Base-by-base conservation (phyloP, 2,888 invertebrate species). In the Himalopsyche anomala region DNA sequence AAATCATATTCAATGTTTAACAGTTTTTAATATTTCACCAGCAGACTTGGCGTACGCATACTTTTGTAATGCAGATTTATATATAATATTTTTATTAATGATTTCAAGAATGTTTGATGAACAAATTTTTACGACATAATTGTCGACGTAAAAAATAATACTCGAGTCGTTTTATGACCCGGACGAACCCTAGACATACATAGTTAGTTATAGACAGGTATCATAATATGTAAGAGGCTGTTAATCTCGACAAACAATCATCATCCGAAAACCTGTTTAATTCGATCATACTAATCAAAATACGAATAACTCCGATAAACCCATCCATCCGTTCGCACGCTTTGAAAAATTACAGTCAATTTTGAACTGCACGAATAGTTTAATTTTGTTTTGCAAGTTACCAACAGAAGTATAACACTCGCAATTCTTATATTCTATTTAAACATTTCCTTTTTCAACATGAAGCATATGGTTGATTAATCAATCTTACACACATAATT, bases 301-400 rank as follows among this genome's bases (percentile, higher is more conserved):
- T 62, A 54, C 69, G 81, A 86, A 86, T 83, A 83, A 80, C 83
- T 55, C 19, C 82, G 80, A 85, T 85, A 86, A 86, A 86, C 83
- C 86, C 86, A 83, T 83, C 86, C 86, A 83, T 81, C 83, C 86
- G 86, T 62, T 83, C 86, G 83, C 86, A 80, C 85, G 85, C 69
- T 83, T 19, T 69, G 84, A 74, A 74, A 74, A 74, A 74, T 36
- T 74, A 74, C 11, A 74, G 36, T 28, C 74, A 74, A 36, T 74
- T 74, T 74, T 74, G 28, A 74, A 19, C 74, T 74, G 28, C 74
- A 36, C 15, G 74, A 74, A 36, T 19, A 62, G 19, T 19, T n/a
- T 36, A 36, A 74, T 74, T 28, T 28, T 38, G 74, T 74, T 74
- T 15, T 74, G 74, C 74, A 15, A 15, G 74, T 12, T 74, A 15